phyloP scores from a whole-genome alignment of 2,113 vertebrate genomes.

The Trochalopteron elliotii region DNA sequence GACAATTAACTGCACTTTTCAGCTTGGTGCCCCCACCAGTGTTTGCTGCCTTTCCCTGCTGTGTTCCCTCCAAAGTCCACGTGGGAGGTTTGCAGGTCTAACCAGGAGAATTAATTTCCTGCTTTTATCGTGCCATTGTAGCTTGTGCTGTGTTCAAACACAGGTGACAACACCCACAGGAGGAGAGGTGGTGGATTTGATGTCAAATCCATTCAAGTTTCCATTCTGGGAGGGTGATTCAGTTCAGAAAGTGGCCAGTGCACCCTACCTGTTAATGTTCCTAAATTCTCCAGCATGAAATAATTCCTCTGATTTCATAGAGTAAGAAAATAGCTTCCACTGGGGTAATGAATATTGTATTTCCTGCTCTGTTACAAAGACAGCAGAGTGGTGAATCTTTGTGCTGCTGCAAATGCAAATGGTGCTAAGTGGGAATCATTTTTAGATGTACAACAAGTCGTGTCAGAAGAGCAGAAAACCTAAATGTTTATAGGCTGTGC shows the following conservation, averaged over 20 bases:
- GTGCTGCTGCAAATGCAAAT: neutral
- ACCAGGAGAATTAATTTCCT: neutral
- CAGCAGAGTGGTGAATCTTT: neutral
- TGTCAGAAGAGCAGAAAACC: constrained; percentile 17
- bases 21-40: neutral
- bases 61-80: neutral
- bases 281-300: neutral
- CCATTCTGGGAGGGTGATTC: neutral
- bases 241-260: neutral
- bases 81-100: neutral
- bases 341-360: neutral
- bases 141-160: neutral
- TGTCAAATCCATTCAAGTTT: neutral
- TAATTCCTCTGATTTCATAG: neutral
- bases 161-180: neutral
- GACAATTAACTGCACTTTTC: neutral
- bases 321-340: neutral
- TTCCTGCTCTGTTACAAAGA: neutral
- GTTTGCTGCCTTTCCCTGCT: neutral
- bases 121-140: neutral
- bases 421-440: constrained; percentile 11
- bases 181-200: neutral
- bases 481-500: neutral
- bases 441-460: neutral
- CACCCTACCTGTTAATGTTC: neutral